phyloP scores from a whole-genome alignment of 2,797 vertebrate species.

The Gallinago solitaria region DNA sequence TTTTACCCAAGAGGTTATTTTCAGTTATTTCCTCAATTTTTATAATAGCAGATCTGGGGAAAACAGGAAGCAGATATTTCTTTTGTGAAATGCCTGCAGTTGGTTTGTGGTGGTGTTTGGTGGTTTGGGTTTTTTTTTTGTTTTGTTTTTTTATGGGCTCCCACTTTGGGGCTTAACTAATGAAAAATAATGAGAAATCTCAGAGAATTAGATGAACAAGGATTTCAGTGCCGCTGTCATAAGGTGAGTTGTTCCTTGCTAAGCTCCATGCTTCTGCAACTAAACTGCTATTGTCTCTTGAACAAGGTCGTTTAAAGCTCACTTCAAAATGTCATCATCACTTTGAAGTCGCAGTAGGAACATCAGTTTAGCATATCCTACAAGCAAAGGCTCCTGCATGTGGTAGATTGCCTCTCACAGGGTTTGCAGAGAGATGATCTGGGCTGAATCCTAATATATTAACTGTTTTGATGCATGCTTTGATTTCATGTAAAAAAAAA shows the following conservation, averaged over 20 bases:
- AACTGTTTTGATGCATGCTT: neutral
- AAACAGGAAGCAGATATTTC: neutral
- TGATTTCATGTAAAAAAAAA: neutral
- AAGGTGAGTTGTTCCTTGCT: neutral
- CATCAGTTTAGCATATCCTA: constrained; percentile 53
- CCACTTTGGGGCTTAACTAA: neutral
- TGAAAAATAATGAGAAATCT: constrained; percentile 37
- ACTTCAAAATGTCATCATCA: constrained; percentile 35
- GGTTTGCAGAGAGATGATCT: constrained; percentile 22
- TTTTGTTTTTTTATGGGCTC: neutral
- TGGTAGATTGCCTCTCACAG: constrained; percentile 52
- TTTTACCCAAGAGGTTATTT: neutral
- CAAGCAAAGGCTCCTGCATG: constrained; percentile 50
- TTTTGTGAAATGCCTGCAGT: neutral
- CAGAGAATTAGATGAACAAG: neutral
- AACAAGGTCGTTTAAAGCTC: constrained; percentile 40
- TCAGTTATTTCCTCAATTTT: neutral
- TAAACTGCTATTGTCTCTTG: constrained; percentile 1
- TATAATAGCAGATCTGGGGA: neutral
- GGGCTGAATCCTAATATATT: constrained; percentile 48
- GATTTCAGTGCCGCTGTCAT: neutral
- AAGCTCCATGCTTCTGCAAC: neutral
- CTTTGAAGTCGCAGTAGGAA: constrained; percentile 49
- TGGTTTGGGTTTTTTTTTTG: neutral
- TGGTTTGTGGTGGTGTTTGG: too few species aligned